Conservation (phyloP, 2,888 invertebrate genomes). For the Spodoptera picta region DNA sequence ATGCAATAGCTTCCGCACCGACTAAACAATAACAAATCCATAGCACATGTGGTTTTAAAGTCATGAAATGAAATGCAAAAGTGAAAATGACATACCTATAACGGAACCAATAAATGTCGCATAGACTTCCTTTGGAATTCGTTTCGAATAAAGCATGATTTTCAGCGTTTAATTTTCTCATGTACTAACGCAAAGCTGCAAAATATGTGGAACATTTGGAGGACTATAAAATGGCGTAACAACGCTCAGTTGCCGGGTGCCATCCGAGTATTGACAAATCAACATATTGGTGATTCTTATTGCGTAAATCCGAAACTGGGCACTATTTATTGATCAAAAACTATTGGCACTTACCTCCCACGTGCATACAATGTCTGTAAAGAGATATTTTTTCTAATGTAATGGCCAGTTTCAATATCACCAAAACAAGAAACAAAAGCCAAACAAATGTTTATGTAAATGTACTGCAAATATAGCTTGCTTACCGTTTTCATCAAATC, state of each 20-base stretch:
- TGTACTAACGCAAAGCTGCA: constrained; percentile 77
- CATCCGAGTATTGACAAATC: constrained; percentile 86
- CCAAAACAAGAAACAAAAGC: constrained; percentile 89
- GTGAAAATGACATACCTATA: constrained; percentile 84
- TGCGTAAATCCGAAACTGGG: constrained; percentile 77
- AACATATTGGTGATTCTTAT: constrained; percentile 76
- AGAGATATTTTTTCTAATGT: constrained; percentile 89
- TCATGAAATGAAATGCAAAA: constrained; percentile 83
- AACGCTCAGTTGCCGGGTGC: constrained; percentile 88
- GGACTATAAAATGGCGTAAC: constrained; percentile 88
- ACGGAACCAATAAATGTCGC: constrained; percentile 71
- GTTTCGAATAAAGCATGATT: constrained; percentile 77
- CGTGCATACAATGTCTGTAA: constrained; percentile 88
- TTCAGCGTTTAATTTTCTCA: constrained; percentile 76
- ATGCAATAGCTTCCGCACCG: constrained; percentile 74
- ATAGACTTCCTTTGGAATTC: constrained; percentile 75
- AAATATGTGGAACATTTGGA: constrained; percentile 86
- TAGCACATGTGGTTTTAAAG: constrained; percentile 86
- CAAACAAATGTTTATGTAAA: constrained; percentile 82
- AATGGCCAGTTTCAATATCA: constrained; percentile 89
- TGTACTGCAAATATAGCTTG: constrained; percentile 68
- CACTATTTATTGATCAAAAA: constrained; percentile 77
- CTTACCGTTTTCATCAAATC: constrained; percentile 90
- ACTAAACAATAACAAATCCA: constrained; percentile 83
- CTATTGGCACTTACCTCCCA: constrained; percentile 87